These are phyloP conservation scores for Notoglanidium macrostoma DNA, from an alignment of 2,797 vertebrate species.

Conservation along the genomic window DNA sequence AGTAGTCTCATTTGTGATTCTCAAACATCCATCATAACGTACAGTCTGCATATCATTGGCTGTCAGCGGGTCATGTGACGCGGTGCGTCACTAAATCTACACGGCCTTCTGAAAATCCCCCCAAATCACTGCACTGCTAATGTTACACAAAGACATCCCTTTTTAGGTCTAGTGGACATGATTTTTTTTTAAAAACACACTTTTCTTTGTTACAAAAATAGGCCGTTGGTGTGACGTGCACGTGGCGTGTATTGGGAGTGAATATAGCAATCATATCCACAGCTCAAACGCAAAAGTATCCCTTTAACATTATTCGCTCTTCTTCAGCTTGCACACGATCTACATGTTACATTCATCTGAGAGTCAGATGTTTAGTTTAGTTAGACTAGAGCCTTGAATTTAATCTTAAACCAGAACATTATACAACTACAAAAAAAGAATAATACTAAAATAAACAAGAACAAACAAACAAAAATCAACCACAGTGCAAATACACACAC, in stretches of 20 bases:
- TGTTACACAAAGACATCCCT: not conserved
- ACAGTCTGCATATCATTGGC: not conserved
- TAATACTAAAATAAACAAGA: no score
- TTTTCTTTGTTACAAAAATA: not conserved
- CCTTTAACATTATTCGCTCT: not conserved
- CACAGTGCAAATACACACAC: not conserved
- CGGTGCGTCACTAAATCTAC: not conserved
- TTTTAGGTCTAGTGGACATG: not conserved
- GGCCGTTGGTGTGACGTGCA: not conserved
- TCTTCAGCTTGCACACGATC: not conserved
- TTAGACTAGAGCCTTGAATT: not conserved
- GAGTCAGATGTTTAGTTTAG: not conserved
- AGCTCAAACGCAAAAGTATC: not conserved
- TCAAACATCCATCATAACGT: not conserved
- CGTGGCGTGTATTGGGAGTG: not conserved
- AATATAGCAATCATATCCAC: not conserved
- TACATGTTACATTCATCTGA: not conserved
- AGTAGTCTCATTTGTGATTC: not conserved
- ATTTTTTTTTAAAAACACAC: not conserved
- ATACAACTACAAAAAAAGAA: not conserved
- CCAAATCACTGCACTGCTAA: not conserved
- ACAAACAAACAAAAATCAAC: no score
- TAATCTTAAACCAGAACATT: not conserved
- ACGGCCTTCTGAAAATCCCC: not conserved
- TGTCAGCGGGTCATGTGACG: not conserved